Conservation (phyloP, 2,888 invertebrate genomes). For the Acronicta alni region DNA sequence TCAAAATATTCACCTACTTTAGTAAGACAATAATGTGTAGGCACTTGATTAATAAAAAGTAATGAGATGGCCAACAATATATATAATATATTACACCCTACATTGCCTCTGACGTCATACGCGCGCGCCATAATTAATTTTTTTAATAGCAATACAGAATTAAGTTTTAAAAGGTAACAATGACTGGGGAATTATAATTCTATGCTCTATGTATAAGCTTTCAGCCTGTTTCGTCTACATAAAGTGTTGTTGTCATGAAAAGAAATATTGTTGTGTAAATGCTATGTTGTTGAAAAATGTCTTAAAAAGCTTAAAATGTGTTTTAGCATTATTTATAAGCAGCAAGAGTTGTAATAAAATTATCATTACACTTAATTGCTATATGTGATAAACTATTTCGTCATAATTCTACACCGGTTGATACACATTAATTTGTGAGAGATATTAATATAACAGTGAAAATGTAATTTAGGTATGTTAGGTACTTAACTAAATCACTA, state of each 20-base stretch:
- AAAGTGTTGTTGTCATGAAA: slow-evolving; percentile 26
- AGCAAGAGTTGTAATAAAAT: background rate
- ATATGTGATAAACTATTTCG: slow-evolving; percentile 13
- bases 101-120: slow-evolving; percentile 16
- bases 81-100: background rate
- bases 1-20: slow-evolving; percentile 4
- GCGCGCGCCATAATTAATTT: slow-evolving; percentile 5
- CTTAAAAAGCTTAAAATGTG: slow-evolving; percentile 32
- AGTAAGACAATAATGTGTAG: background rate
- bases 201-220: slow-evolving; percentile 56
- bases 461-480: too few species aligned
- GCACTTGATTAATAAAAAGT: slow-evolving; percentile 24
- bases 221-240: slow-evolving; percentile 51
- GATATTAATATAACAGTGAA: background rate
- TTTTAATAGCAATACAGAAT: slow-evolving; percentile 13
- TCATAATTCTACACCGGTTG: slow-evolving; percentile 4
- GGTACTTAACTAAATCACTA: too few species aligned
- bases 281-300: slow-evolving; percentile 52
- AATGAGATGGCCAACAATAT: background rate
- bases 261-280: slow-evolving; percentile 34
- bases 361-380: slow-evolving; percentile 18
- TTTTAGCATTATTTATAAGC: slow-evolving; percentile 17
- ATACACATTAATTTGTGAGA: background rate
- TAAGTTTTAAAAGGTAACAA: slow-evolving; percentile 24
- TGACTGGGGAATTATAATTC: slow-evolving; percentile 60